Evolutionary conservation across 2,113 vertebrate species (phyloP).

Genomic region (Myodes glareolus): DNA sequence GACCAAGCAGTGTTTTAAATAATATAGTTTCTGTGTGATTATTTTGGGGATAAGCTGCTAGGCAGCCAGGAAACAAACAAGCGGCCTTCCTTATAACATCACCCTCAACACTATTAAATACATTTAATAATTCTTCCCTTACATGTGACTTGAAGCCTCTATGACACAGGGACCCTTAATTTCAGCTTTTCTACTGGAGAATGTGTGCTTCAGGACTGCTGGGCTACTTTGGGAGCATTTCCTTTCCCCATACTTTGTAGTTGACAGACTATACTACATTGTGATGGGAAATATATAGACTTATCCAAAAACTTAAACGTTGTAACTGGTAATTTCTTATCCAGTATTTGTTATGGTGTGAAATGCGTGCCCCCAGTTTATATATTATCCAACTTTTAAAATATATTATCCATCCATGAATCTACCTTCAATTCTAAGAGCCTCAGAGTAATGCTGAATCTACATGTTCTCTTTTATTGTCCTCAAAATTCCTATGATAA

Average conservation of each 20-base stretch:
- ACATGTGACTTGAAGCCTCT: background rate
- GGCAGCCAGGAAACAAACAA: too few species aligned
- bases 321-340: background rate
- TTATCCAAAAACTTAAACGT: conserved; percentile 42
- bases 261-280: background rate
- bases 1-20: too few species aligned
- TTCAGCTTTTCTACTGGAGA: background rate
- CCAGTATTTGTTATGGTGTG: background rate
- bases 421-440: background rate
- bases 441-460: background rate
- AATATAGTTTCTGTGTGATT: too few species aligned
- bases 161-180: background rate
- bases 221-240: background rate
- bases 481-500: background rate
- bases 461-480: background rate
- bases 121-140: background rate
- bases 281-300: background rate
- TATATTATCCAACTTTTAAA: background rate
- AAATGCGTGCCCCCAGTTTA: background rate
- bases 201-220: background rate
- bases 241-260: background rate
- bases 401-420: background rate
- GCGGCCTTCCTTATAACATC: background rate
- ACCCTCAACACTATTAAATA: background rate
- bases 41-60: too few species aligned